Evolutionary conservation across 2,113 vertebrate species (phyloP), one percentile per base, ranked within the genome.

Genomic region (Brienomyrus brachyistius): DNA sequence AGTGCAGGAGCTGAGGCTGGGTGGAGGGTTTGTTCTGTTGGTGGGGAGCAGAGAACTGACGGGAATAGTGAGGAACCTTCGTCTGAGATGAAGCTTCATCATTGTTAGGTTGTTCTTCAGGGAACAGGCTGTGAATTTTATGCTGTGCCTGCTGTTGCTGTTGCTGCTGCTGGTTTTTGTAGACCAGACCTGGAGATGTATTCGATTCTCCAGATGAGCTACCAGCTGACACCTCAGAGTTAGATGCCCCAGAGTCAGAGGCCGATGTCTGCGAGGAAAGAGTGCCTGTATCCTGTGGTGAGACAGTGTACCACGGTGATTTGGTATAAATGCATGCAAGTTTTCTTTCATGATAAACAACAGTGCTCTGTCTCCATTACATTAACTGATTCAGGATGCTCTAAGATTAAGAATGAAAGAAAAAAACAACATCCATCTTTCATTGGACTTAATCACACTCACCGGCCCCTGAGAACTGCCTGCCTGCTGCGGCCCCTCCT

Each of bases 31-130:
- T 93, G 74, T 93, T 91, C 85, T 94, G 94, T 19, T 92, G 91
- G 47, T 94, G 94, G 1, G 94, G 94, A 47, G 94, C 94, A 35
- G 94, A 94, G 85, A 93, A 92, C 88, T 94, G 94, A 4, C 94
- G 90, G 0, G 92, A 91, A 86, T 94, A 94, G 1, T 93, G 92
- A 4, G 94, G 94, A 56, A 92, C 92, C 86, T 93, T 93, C 54
- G 91, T 91, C 83, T 91, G 91, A 23, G 85, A 40, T n/a, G 70
- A 43, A 40, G 74, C 43, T 15, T 90, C 90, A 11, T 9, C 6
- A 10, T 17, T 23, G 4, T 45, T 31, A 27, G 31, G 62, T 47
- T 86, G 54, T 21, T 88, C 86, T 45, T 91, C 88, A 1, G 89
- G 40, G 19, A 88, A 77, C 13, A 91, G 43, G 62, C 89, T 91